phyloP scores from a whole-genome alignment of 2,888 invertebrate genomes.

The Ophion ellenae region DNA sequence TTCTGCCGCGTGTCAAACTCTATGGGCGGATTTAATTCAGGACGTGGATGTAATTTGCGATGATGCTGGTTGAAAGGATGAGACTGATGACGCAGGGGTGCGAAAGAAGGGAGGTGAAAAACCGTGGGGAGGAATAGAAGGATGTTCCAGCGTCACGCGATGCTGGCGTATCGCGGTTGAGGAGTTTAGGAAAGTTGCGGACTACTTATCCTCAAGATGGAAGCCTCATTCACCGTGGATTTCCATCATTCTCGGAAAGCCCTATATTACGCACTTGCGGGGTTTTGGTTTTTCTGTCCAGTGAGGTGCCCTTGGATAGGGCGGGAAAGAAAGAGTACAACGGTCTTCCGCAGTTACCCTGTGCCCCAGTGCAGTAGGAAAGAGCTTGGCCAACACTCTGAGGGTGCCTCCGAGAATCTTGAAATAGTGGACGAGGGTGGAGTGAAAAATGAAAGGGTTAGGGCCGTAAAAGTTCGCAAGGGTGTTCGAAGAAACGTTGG shows the following conservation, averaged over 20 bases:
- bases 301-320: not conserved
- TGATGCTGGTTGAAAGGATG: constrained; percentile 58
- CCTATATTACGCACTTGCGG: constrained; percentile 22
- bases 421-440: too few species aligned
- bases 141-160: constrained; percentile 13
- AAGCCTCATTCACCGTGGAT: constrained; percentile 45
- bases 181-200: constrained; percentile 29
- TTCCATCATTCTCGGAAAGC: constrained; percentile 11
- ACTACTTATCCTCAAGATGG: constrained; percentile 25
- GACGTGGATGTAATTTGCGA: constrained; percentile 59
- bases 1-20: constrained; percentile 19
- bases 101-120: constrained; percentile 26
- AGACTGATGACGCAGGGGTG: constrained; percentile 49
- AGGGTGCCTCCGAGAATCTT: too few species aligned
- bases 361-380: too few species aligned
- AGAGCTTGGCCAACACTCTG: too few species aligned
- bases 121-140: constrained; percentile 26
- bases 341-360: too few species aligned
- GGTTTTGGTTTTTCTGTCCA: not conserved
- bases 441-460: too few species aligned
- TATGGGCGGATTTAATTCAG: constrained; percentile 48
- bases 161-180: constrained; percentile 16
- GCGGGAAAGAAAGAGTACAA: not conserved
- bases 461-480: too few species aligned
- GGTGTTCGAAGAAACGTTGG: too few species aligned